Base-by-base conservation (phyloP, 2,888 invertebrate species). In the Eledone cirrhosa region DNA sequence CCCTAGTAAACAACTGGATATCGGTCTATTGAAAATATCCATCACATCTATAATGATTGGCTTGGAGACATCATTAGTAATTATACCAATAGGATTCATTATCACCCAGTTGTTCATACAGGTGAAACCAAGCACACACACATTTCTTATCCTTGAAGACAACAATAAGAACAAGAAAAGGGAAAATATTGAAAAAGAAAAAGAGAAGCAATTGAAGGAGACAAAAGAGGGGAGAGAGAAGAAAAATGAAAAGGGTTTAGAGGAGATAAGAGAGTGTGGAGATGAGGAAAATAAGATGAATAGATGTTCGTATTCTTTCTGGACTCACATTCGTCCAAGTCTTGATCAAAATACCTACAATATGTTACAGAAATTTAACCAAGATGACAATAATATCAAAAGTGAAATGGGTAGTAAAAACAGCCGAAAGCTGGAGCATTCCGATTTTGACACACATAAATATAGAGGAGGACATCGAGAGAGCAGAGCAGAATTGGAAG, bases 21-120 rank as follows among this genome's bases (percentile, higher is more conserved):
- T 77, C 1, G 84, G 84, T 13, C 72, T 80, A 0, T 80, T 86
- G 14, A 77, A 78, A 0, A 75, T 87, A 13, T 85, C 86, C n/a
- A 77, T 85, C 8, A 80, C 83, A 11, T 80, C 83, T 31, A 75
- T 88, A 14, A 78, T 86, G 1, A 87, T 87, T 69, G 87, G 87
- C 13, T 81, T 87, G 63, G 80, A 88, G 79, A 84, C 85, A 63
- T 84, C 83, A 7, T 80, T 88, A 27, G 82, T 88, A 11, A 85
- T 86, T 81, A 83, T 88, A 65, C 88, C 88, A 0, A 81, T 87
- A 33, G 87, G 86, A 75, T 65, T 86, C 1, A 53, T 87, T 14
- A 82, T 88, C n/a, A 80, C 87, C 19, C 82, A 84, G 75, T 78
- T 88, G 29, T 88, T 88, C 75, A 41, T 41, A 41, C 41, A 41